phyloP scores from a whole-genome alignment of 2,797 vertebrate genomes.

The Lagothrix lagotricha region DNA sequence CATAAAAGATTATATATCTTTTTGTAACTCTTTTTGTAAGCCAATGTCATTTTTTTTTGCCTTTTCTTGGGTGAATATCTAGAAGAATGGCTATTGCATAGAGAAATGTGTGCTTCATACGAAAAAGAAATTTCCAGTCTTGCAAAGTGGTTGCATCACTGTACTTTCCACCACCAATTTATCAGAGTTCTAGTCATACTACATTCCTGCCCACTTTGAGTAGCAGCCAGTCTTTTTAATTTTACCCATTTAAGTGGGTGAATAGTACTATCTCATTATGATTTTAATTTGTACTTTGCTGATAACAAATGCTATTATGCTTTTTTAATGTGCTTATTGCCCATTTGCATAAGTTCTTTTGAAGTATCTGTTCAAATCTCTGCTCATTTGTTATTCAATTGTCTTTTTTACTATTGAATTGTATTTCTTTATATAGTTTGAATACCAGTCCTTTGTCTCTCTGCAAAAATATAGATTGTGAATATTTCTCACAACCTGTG shows the following conservation, averaged over 20 bases:
- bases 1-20: background rate
- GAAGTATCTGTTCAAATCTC: background rate
- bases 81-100: background rate
- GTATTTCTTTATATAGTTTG: background rate
- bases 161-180: background rate
- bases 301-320: background rate
- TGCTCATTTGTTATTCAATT: background rate
- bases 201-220: background rate
- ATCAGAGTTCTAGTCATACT: background rate
- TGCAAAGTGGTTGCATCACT: background rate
- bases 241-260: background rate
- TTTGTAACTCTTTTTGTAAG: background rate
- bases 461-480: background rate
- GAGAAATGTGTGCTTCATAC: background rate
- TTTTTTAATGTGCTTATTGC: background rate
- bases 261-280: background rate
- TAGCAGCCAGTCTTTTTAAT: background rate
- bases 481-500: background rate
- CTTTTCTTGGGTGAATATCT: background rate
- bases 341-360: background rate
- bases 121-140: background rate
- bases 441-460: background rate
- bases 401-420: background rate
- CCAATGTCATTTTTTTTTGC: background rate
- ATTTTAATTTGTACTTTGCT: background rate